Evolutionary conservation across 2,797 vertebrate genomes (phyloP).

Genomic region (Cyprinella venusta): DNA sequence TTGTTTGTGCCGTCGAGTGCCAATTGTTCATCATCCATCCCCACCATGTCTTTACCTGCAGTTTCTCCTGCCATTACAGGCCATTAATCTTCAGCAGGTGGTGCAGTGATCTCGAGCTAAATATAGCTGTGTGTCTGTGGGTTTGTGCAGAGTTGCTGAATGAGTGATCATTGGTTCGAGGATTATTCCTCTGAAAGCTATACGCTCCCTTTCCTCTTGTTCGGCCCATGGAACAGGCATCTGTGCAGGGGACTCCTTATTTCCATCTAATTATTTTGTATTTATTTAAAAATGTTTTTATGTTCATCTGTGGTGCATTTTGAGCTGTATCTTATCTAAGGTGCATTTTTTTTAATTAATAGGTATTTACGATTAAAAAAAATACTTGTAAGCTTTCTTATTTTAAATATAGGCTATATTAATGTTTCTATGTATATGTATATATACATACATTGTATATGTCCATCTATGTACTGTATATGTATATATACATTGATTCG

Average conservation of each 20-base stretch:
- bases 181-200: slow-evolving; percentile 53
- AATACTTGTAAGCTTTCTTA: too few relatives aligned
- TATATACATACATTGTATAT: too few relatives aligned
- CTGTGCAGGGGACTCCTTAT: slow-evolving; percentile 3
- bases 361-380: neutral
- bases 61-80: slow-evolving; percentile 48
- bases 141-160: slow-evolving; percentile 46
- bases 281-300: neutral
- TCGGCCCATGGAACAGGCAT: slow-evolving; percentile 3
- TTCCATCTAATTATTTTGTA: neutral
- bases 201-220: slow-evolving; percentile 10
- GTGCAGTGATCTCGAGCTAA: slow-evolving; percentile 51
- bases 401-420: too few relatives aligned
- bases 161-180: slow-evolving; percentile 54
- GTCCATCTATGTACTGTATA: too few relatives aligned
- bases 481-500: too few relatives aligned
- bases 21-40: slow-evolving; percentile 49
- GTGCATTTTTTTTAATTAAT: neutral
- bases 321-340: neutral
- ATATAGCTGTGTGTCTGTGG: slow-evolving; percentile 51
- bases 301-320: neutral
- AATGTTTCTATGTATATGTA: neutral
- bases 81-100: slow-evolving; percentile 51
- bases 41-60: slow-evolving; percentile 43
- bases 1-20: neutral